Percentiles rank a stretch among this genome's conserved stretches.
Conservation (phyloP, 2,797 vertebrate species). For the Anas acuta region DNA sequence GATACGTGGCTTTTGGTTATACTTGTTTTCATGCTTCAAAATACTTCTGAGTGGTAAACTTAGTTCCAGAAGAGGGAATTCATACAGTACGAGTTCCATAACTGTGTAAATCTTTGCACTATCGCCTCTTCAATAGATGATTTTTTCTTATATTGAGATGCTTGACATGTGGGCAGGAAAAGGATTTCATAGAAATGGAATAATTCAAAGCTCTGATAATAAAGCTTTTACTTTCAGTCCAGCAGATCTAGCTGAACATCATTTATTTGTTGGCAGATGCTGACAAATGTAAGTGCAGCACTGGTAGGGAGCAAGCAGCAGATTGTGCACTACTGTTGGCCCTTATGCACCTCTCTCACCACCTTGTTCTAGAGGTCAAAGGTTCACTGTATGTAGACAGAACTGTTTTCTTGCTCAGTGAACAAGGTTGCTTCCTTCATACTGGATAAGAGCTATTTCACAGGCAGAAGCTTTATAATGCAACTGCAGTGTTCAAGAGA, state of each 20-base stretch:
- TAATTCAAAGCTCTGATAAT: neutral
- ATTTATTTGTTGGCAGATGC: neutral
- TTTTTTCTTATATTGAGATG: neutral
- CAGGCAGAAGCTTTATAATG: neutral
- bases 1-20: neutral
- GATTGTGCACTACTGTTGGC: neutral
- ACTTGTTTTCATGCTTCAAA: neutral
- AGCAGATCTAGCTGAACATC: neutral
- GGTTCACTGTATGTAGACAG: neutral
- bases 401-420: neutral
- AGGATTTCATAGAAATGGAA: neutral
- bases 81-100: neutral
- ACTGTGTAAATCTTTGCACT: neutral
- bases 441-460: neutral
- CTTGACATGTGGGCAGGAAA: neutral
- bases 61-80: neutral
- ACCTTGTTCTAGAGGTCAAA: neutral
- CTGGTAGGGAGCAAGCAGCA: neutral
- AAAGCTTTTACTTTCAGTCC: neutral
- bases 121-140: accelerated
- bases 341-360: neutral
- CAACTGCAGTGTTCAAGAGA: neutral
- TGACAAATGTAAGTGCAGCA: neutral
- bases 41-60: neutral
- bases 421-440: neutral